Conservation (phyloP, 2,888 invertebrate species). For the Deilephila porcellus region DNA sequence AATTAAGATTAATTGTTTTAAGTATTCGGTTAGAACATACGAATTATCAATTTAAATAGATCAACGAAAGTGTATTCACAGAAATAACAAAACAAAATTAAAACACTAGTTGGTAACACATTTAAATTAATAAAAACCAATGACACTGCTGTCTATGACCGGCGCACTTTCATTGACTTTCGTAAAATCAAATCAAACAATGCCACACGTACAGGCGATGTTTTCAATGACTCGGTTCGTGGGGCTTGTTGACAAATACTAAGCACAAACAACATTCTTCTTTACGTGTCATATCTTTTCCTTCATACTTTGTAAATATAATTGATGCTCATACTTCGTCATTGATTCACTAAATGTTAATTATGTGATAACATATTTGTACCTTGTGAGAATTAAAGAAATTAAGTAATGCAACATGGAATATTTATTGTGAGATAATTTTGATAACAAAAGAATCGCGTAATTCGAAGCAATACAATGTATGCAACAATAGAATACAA, state of each 20-base stretch:
- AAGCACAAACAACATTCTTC: constrained; percentile 66
- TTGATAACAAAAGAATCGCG: constrained; percentile 42
- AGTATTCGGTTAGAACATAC: not conserved
- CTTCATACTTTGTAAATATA: constrained; percentile 41
- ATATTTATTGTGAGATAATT: constrained; percentile 18
- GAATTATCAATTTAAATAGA: not conserved
- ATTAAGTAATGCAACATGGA: constrained; percentile 15
- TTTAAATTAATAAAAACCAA: constrained; percentile 11
- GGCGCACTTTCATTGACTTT: constrained; percentile 38
- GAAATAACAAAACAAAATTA: not conserved
- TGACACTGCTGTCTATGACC: constrained; percentile 34
- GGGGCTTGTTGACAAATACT: constrained; percentile 70
- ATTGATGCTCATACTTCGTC: constrained; percentile 5
- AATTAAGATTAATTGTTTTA: too few relatives aligned
- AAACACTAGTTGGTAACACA: not conserved
- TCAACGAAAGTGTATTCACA: not conserved
- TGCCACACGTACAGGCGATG: constrained; percentile 46
- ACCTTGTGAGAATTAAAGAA: not conserved
- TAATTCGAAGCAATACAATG: constrained; percentile 37
- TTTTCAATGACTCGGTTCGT: constrained; percentile 16
- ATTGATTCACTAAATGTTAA: not conserved
- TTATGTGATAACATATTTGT: not conserved
- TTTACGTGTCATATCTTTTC: constrained; percentile 40
- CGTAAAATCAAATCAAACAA: constrained; percentile 53
- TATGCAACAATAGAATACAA: constrained; percentile 32